Evolutionary conservation across 2,797 vertebrate species (phyloP).

Genomic region (Alcedo quadribrachys): DNA sequence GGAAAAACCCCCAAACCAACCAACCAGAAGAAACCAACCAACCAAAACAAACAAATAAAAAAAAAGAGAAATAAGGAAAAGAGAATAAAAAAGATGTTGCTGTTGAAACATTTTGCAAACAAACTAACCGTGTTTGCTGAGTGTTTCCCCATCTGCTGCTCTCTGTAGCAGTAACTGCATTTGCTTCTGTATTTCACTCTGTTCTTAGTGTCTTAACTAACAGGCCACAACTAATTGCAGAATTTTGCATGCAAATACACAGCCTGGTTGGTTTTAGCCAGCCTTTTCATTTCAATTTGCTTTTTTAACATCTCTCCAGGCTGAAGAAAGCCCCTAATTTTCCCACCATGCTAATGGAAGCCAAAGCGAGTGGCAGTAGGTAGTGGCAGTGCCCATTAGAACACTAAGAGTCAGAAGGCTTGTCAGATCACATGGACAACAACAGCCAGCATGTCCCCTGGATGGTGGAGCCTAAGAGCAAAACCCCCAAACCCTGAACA

Average conservation of each 20-base stretch:
- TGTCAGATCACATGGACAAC: not conserved
- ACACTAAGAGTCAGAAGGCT: not conserved
- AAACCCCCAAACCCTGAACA: not conserved
- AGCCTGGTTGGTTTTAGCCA: not conserved
- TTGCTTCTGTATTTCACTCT: not conserved
- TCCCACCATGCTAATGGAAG: not conserved
- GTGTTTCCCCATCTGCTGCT: not conserved
- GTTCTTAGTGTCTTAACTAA: not conserved
- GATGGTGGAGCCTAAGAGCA: not conserved
- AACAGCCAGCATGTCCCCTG: not conserved
- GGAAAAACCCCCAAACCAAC: no score
- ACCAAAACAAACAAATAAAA: no score
- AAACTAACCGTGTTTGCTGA: not conserved
- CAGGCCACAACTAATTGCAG: not conserved
- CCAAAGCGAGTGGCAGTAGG: rapidly evolving
- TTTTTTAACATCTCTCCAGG: not conserved
- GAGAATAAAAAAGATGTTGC: not conserved
- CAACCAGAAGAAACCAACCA: no score
- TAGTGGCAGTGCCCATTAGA: not conserved
- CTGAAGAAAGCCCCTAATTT: not conserved
- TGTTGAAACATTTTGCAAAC: not conserved
- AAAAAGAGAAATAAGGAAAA: not conserved
- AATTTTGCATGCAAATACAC: not conserved
- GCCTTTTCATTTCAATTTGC: not conserved
- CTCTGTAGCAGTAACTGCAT: not conserved